Conservation (phyloP, 92 coral and sea anemone genomes). For the Parazoanthus darwini region DNA sequence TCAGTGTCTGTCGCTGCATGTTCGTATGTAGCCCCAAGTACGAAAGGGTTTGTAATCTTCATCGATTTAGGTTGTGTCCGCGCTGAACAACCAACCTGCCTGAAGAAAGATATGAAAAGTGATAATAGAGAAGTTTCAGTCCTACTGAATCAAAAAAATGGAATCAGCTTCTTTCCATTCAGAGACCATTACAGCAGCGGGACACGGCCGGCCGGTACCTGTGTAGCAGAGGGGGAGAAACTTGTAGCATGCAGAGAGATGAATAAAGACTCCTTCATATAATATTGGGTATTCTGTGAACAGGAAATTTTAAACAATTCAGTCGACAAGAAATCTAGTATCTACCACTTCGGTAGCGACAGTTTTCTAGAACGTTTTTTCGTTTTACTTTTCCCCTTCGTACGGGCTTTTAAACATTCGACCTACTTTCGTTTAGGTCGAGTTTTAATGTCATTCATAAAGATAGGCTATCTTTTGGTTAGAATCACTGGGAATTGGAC, state of each 20-base stretch:
- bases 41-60: neutral
- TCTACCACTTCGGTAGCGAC: neutral
- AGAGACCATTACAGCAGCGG: slow-evolving; percentile 1
- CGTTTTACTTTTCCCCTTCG: neutral
- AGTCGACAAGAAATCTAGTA: slow-evolving; percentile 4
- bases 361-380: neutral
- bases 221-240: neutral
- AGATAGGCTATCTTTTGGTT: neutral
- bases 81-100: slow-evolving; percentile 11
- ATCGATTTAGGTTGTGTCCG: neutral
- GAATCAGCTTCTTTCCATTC: neutral
- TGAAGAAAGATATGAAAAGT: neutral
- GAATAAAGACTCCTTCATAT: neutral
- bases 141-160: neutral
- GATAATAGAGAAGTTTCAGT: neutral
- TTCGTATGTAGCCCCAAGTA: neutral
- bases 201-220: neutral
- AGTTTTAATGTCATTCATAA: neutral
- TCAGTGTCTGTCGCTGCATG: slow-evolving; percentile 7
- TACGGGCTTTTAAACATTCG: neutral
- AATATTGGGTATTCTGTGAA: neutral
- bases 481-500: neutral
- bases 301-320: slow-evolving; percentile 1
- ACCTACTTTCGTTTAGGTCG: neutral
- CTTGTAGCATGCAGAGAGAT: slow-evolving; percentile 22